A percentile compares a stretch with the other conserved stretches of the same genome.
These are phyloP conservation scores for Invenusta paracnida DNA, from an alignment of 2,888 invertebrate genomes.

Conservation along the genomic window DNA sequence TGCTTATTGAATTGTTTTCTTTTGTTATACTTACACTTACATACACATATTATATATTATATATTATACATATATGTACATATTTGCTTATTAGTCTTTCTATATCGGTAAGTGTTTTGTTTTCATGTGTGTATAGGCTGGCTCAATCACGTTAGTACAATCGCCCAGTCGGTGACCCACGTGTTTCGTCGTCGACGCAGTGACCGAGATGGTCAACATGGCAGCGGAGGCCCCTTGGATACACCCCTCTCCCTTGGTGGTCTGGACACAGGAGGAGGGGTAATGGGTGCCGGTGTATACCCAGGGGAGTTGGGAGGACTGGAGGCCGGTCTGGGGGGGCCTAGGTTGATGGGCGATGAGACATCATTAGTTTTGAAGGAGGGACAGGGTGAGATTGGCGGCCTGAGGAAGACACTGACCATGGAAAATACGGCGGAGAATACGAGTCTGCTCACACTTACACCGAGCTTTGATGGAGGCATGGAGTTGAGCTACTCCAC, in stretches of 20 bases:
- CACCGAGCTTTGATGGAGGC: background rate
- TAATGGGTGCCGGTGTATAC: background rate
- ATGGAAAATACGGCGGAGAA: constrained; percentile 13
- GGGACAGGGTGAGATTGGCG: background rate
- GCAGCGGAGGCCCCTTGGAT: background rate
- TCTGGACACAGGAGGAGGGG: background rate
- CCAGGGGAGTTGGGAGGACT: background rate
- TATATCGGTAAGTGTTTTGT: no score
- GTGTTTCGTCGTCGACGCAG: background rate
- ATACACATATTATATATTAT: no score
- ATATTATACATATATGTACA: no score
- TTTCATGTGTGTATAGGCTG: no score
- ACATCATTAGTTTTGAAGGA: background rate
- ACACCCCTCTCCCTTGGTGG: background rate
- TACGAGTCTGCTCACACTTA: background rate
- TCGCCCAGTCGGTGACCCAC: background rate
- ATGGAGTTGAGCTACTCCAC: constrained; percentile 13
- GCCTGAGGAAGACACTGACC: background rate
- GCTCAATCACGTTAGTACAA: background rate
- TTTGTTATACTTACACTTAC: background rate
- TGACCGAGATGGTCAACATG: background rate
- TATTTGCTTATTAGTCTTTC: no score
- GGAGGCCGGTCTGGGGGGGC: background rate
- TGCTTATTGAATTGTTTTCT: background rate
- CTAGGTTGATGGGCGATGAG: background rate